phyloP scores from a whole-genome alignment of 1,140 invertebrate species.

The Meloidogyne hapla region DNA sequence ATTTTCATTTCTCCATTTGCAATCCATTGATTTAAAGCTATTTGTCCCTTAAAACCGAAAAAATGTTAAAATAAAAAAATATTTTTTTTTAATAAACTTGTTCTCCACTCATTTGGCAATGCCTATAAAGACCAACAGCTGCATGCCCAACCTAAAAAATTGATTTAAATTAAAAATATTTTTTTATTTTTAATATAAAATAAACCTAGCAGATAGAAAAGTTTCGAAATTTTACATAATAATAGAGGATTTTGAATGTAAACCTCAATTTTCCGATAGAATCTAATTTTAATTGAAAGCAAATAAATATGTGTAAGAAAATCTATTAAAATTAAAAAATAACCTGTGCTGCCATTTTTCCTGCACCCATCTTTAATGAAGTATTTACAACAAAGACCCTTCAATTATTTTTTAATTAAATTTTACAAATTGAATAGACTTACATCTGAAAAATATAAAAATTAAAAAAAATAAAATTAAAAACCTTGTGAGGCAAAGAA shows the following conservation, averaged over 20 bases:
- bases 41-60: conserved; percentile 42
- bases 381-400: conserved; percentile 72
- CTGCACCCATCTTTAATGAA: conserved; percentile 70
- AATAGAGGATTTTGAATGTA: too few relatives aligned
- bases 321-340: not conserved
- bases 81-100: not conserved
- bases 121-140: conserved; percentile 68
- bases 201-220: too few relatives aligned
- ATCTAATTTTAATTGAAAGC: not conserved
- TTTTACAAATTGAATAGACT: not conserved
- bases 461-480: not conserved
- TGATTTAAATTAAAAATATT: not conserved
- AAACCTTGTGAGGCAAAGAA: not conserved
- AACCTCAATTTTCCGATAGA: too few relatives aligned
- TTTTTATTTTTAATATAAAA: too few relatives aligned
- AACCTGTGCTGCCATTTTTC: conserved; percentile 71
- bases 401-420: conserved; percentile 27
- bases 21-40: conserved; percentile 36
- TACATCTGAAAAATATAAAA: not conserved
- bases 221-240: too few relatives aligned
- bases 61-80: not conserved
- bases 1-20: conserved; percentile 70
- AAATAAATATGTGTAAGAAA: too few relatives aligned
- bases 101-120: conserved; percentile 65
- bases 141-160: conserved; percentile 67